Evolutionary conservation across 2,888 invertebrate species (phyloP), one percentile per base, ranked within the genome.

Genomic region (Drosophila paranaensis): DNA sequence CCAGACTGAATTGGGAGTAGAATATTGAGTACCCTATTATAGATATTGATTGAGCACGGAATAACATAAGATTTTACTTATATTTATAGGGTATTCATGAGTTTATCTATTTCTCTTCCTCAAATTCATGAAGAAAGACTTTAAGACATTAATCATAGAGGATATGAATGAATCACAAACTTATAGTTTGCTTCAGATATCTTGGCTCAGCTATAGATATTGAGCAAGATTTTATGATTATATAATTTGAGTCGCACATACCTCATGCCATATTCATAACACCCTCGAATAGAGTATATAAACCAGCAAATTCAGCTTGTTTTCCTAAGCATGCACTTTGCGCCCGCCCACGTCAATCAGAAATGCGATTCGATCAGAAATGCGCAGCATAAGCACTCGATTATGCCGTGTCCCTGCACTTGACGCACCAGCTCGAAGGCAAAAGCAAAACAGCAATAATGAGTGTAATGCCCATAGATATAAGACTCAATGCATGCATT

Each of bases 381-480:
- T 55, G 16, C 40, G 20, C 33, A 68, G 35, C 53, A 69, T 54
- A 60, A 50, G 14, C 45, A 55, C 61, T 61, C 35, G 42, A 46
- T 61, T 45, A 60, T 60, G 50, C 54, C 35, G 35, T 62, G 70
- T 56, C 76, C 76, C 75, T 77, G 77, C 77, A 72, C 77, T 78
- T 78, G 77, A 40, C 46, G 60, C 57, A 42, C 25, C 48, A 37
- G 60, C 39, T 6, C 16, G 60, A 78, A 78, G 75, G 78, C 37
- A 45, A 42, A 37, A 11, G 13, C 3, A 56, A 39, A 33, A 8
- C 43, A 39, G 20, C 25, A 50, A 33, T 50, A 39, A 53, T 27
- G n/a, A 39, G 56, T 67, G 40, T 14, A 65, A 56, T 42, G n/a
- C 4, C 40, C 30, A 37, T 40, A 30, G 35, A 46, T 25, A 69